A percentile compares a stretch with the other conserved stretches of the same genome.
Conservation (phyloP, 2,113 vertebrate species). For the Azemiops feae region DNA sequence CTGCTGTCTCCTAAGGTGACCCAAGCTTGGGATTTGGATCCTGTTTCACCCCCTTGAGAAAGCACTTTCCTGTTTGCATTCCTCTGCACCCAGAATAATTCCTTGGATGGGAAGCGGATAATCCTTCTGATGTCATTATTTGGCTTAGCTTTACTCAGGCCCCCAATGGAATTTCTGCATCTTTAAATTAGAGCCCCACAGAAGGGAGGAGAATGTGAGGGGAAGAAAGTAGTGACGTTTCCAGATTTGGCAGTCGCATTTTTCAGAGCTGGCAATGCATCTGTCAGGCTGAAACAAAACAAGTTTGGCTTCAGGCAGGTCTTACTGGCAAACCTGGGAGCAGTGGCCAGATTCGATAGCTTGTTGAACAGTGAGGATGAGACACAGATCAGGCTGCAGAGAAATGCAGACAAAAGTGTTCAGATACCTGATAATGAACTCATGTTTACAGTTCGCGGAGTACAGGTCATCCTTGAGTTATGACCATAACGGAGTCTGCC, state of each 20-base stretch:
- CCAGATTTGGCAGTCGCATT: not conserved
- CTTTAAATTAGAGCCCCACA: not conserved
- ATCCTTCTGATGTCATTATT: not conserved
- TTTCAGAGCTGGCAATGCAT: not conserved
- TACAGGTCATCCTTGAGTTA: not conserved
- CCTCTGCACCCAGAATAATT: not conserved
- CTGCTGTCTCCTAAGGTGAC: not conserved
- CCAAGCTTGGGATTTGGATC: conserved; percentile 5
- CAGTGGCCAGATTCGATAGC: not conserved
- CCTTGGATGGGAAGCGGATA: not conserved
- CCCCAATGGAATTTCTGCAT: not conserved
- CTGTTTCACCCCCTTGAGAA: not conserved
- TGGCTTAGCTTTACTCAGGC: not conserved
- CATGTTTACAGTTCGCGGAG: not conserved
- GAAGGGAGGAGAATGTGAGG: not conserved
- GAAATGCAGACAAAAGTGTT: not conserved
- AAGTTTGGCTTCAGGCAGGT: not conserved
- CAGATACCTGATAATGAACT: not conserved
- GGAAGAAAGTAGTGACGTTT: not conserved
- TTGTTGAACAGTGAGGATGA: not conserved
- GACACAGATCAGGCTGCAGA: not conserved
- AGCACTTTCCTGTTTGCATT: conserved; percentile 24
- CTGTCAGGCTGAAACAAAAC: not conserved
- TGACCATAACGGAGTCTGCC: not conserved
- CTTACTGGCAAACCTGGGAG: not conserved